phyloP scores from a whole-genome alignment of 2,797 vertebrate species.

The Allenopithecus nigroviridis region DNA sequence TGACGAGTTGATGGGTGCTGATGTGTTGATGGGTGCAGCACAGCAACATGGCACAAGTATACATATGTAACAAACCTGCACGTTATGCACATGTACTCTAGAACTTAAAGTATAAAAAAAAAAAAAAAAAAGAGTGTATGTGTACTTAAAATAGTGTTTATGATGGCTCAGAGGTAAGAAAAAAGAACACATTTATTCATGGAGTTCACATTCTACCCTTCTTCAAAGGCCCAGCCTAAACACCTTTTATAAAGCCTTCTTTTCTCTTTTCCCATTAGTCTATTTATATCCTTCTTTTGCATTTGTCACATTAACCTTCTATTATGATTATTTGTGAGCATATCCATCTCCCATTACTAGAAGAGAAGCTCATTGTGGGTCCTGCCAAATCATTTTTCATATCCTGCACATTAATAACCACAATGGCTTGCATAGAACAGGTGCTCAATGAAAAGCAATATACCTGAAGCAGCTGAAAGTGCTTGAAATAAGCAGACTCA shows the following conservation, averaged over 20 bases:
- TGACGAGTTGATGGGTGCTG: too few relatives aligned
- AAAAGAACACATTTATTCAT: not conserved
- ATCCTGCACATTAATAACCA: not conserved
- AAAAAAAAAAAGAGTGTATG: not conserved
- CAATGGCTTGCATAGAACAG: not conserved
- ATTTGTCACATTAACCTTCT: not conserved
- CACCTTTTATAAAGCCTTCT: not conserved
- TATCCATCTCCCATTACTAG: not conserved
- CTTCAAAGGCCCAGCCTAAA: not conserved
- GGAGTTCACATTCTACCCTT: not conserved
- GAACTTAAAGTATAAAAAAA: not conserved
- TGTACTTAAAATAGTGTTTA: not conserved
- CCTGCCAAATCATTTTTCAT: not conserved
- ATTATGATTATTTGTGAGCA: not conserved
- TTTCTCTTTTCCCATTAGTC: not conserved
- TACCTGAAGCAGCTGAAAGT: not conserved
- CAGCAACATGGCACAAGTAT: too few relatives aligned
- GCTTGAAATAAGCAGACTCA: not conserved
- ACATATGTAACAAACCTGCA: too few relatives aligned
- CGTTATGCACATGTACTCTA: too few relatives aligned
- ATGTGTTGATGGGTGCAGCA: too few relatives aligned
- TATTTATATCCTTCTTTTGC: not conserved
- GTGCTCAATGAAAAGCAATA: constrained; percentile 40
- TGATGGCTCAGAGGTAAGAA: not conserved
- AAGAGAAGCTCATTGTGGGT: not conserved